These are phyloP conservation scores for Sebastes elongatus DNA, from an alignment of 2,797 vertebrate genomes.

Conservation along the genomic window DNA sequence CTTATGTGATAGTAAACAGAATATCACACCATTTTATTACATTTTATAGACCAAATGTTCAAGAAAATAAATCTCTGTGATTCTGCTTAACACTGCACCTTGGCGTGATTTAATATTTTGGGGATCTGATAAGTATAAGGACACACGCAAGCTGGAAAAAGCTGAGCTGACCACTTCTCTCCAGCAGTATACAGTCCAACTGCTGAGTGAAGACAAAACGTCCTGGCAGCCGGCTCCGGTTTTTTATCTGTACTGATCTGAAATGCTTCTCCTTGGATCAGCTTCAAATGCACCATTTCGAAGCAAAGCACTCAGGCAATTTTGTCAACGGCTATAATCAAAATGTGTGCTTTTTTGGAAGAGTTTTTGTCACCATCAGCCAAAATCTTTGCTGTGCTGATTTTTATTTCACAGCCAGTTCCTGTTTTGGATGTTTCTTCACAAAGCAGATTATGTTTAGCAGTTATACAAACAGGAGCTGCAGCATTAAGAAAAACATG, in stretches of 20 bases:
- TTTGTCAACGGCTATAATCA: constrained; percentile 38
- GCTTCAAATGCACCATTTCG: constrained; percentile 33
- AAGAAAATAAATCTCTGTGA: neutral
- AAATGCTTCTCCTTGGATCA: constrained; percentile 55
- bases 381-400: constrained; percentile 22
- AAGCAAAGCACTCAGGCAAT: constrained; percentile 19
- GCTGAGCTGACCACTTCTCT: constrained; percentile 63
- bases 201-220: constrained; percentile 59
- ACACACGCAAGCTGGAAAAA: constrained; percentile 11
- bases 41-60: neutral
- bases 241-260: constrained; percentile 45
- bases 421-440: constrained; percentile 35
- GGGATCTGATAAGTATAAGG: constrained; percentile 1
- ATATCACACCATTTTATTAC: neutral
- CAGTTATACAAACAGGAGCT: constrained; percentile 4
- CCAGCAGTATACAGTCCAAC: constrained; percentile 34
- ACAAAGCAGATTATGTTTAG: constrained; percentile 46
- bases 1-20: neutral
- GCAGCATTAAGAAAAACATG: neutral
- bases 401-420: constrained; percentile 39
- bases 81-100: neutral
- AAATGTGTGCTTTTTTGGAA: constrained; percentile 23
- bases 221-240: constrained; percentile 39
- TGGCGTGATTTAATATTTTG: neutral
- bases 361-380: constrained; percentile 16